phyloP scores from a whole-genome alignment of 2,113 vertebrate species.

The Paraplagusia blochii region DNA sequence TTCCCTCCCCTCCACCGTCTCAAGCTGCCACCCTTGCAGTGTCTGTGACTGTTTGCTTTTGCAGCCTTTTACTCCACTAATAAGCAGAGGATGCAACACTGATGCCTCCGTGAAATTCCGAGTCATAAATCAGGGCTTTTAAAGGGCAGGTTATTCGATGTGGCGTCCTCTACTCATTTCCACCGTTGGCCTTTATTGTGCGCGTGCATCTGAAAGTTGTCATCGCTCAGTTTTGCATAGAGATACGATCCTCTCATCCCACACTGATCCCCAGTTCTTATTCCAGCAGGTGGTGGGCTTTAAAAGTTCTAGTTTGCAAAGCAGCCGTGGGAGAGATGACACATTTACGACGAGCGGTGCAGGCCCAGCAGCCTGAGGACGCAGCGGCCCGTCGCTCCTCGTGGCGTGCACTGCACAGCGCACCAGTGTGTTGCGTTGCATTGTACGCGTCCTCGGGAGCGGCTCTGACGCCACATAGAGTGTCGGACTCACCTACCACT shows the following conservation, averaged over 20 bases:
- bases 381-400: constrained; percentile 34
- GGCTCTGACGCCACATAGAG: constrained; percentile 58
- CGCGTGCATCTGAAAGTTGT: constrained; percentile 52
- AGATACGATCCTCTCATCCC: constrained; percentile 64
- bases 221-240: constrained; percentile 66
- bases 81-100: constrained; percentile 21
- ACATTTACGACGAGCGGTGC: constrained; percentile 67
- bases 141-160: constrained; percentile 8
- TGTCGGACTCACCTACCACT: constrained; percentile 65
- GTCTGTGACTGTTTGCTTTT: constrained; percentile 50
- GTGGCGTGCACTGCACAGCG: constrained; percentile 29
- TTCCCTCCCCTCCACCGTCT: constrained; percentile 17
- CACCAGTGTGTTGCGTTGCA: constrained; percentile 22
- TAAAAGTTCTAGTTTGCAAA: constrained; percentile 75
- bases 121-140: constrained; percentile 35
- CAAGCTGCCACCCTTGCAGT: constrained; percentile 50
- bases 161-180: constrained; percentile 20
- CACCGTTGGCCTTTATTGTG: constrained; percentile 44
- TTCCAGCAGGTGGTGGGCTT: constrained; percentile 73
- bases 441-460: constrained; percentile 54
- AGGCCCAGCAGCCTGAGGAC: constrained; percentile 39
- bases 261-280: constrained; percentile 55
- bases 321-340: constrained; percentile 68
- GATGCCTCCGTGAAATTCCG: constrained; percentile 17
- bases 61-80: constrained; percentile 31